A percentile compares a stretch with the other conserved stretches of the same genome.
Conservation (phyloP, 2,888 invertebrate genomes). For the Drosophila mayaguana region DNA sequence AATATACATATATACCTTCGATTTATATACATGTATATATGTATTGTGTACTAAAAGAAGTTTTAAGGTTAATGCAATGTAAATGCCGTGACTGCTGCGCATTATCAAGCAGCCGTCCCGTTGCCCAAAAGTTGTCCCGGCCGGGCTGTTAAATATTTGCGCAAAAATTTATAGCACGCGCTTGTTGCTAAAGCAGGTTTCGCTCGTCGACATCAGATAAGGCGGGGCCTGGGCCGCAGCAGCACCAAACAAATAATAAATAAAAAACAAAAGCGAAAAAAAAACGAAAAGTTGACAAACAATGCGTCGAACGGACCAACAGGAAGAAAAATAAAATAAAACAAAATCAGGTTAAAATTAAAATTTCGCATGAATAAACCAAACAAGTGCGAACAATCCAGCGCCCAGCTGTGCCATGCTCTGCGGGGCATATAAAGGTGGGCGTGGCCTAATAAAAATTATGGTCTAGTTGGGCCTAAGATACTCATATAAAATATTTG, state of each 20-base stretch:
- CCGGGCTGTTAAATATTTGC: slow-evolving; percentile 66
- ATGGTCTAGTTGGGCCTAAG: background rate
- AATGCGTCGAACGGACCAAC: slow-evolving; percentile 47
- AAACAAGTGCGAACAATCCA: slow-evolving; percentile 12
- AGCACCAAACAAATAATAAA: background rate
- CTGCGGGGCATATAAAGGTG: background rate
- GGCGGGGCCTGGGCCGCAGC: slow-evolving; percentile 39
- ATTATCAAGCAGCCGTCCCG: slow-evolving; percentile 59
- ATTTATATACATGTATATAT: slow-evolving; percentile 5
- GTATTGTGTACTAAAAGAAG: slow-evolving; percentile 26
- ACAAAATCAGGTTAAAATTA: slow-evolving; percentile 69
- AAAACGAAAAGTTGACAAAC: slow-evolving; percentile 68
- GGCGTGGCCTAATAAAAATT: slow-evolving; percentile 3
- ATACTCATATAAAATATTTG: background rate
- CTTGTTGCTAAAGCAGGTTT: slow-evolving; percentile 49
- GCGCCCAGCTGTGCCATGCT: background rate
- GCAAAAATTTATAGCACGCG: slow-evolving; percentile 72
- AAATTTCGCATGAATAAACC: slow-evolving; percentile 53
- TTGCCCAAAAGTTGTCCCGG: slow-evolving; percentile 18
- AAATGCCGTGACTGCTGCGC: slow-evolving; percentile 31
- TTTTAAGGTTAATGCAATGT: slow-evolving; percentile 57
- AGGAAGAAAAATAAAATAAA: slow-evolving; percentile 10
- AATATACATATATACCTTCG: slow-evolving; percentile 13
- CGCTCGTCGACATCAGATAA: slow-evolving; percentile 40
- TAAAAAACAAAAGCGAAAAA: background rate